These are phyloP conservation scores for Pangasius larnaudii DNA, from an alignment of 2,797 vertebrate species.

Conservation along the genomic window DNA sequence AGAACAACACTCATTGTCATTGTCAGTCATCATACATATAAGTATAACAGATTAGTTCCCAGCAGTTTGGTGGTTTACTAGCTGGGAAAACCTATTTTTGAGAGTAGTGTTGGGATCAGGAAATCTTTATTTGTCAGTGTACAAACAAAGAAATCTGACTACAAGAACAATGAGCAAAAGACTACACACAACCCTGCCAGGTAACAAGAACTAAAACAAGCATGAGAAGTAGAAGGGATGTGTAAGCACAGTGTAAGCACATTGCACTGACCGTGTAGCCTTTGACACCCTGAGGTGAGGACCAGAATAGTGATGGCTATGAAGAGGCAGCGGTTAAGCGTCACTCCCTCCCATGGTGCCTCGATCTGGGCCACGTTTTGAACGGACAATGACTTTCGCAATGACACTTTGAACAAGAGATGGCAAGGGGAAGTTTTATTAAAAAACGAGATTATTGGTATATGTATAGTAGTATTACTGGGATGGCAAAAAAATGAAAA, in stretches of 20 bases:
- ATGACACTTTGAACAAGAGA: conserved; percentile 52
- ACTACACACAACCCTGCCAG: not conserved
- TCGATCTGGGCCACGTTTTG: conserved; percentile 66
- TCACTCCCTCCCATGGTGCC: conserved; percentile 86
- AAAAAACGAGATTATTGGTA: not conserved
- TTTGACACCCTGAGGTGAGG: conserved; percentile 86
- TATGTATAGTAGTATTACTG: not conserved
- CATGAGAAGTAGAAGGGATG: not conserved
- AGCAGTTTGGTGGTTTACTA: not conserved
- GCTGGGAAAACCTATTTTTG: not conserved
- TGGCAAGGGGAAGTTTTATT: not conserved
- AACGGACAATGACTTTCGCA: conserved; percentile 63
- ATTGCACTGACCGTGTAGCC: conserved; percentile 80
- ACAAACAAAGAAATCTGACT: not conserved
- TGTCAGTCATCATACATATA: not conserved
- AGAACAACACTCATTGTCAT: not conserved
- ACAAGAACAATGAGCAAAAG: not conserved
- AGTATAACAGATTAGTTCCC: not conserved
- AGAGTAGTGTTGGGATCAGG: not conserved
- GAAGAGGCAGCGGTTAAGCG: conserved; percentile 90
- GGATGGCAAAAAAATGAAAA: not conserved
- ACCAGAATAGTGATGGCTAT: conserved; percentile 86
- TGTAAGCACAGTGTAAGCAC: not conserved
- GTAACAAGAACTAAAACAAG: conserved; percentile 11
- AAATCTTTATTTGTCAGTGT: not conserved